A percentile compares a stretch with the other conserved stretches of the same genome.
Evolutionary conservation across 2,797 vertebrate species (phyloP).

Genomic region (Manis javanica): DNA sequence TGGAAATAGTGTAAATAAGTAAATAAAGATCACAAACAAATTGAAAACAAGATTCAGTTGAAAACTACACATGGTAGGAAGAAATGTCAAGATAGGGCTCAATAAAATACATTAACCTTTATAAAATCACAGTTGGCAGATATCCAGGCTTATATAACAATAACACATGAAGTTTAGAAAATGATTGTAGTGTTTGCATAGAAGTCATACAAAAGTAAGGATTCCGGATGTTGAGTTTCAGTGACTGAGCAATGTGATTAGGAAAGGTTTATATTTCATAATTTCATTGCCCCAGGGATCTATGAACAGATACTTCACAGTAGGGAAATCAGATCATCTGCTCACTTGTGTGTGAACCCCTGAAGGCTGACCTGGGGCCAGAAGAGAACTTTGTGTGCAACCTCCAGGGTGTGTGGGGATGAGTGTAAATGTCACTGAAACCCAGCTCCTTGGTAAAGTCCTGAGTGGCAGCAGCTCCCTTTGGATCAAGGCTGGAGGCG

Average conservation of each 20-base stretch:
- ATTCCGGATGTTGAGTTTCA: background rate
- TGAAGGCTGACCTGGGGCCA: background rate
- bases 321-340: background rate
- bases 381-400: background rate
- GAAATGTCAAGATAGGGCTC: background rate
- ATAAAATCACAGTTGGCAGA: constrained; percentile 40
- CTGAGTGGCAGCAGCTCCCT: background rate
- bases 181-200: background rate
- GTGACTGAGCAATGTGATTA: background rate
- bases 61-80: background rate
- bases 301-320: background rate
- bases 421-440: background rate
- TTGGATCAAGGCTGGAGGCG: background rate
- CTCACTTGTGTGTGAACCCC: background rate
- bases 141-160: fast-evolving
- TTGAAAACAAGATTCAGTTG: background rate
- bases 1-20: background rate
- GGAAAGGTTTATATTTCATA: background rate
- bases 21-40: background rate
- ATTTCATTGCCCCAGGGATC: background rate
- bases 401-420: fast-evolving
- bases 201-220: background rate
- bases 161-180: constrained; percentile 40
- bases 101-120: constrained; percentile 59
- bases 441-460: background rate